Base-by-base conservation (phyloP, 2,113 vertebrate genomes). In the Colistium nudipinnis region DNA sequence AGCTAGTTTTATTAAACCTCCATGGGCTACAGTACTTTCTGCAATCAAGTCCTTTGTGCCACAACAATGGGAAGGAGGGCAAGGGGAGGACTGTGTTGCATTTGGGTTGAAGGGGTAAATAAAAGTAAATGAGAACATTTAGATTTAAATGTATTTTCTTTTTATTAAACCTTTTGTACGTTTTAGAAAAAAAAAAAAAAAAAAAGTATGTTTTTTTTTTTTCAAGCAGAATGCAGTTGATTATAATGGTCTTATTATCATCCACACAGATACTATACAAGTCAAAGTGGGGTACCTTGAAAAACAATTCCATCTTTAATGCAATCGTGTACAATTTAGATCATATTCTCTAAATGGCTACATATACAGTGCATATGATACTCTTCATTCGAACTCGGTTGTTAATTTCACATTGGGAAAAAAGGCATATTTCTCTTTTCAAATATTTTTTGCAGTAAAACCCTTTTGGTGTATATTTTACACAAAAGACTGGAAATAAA, bases 1-100 rank as follows among this genome's bases (percentile, higher is more conserved):
- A 92, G 91, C 74, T 94, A 92, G 79, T 79, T 84, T 70, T 68
- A 44, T 53, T 68, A 66, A 68, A 44, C 38, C 63, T 67, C 28
- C 53, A 14, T 54, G 62, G 76, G 49, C 57, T 6, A 25, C 70
- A 52, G 56, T 56, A 24, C 62, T 59, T 20, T 81, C 85, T 88
- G 55, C 80, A 81, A 62, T 82, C 76, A 74, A 72, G 70, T 59
- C 65, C 57, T 60, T n/a, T 62, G 43, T 62, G 54, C 54, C 59
- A 61, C 55, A 43, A n/a, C 49, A 60, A 2, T 54, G 20, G 51
- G 33, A 28, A 38, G 25, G 62, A 17, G 36, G 36, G 14, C 20
- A 7, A 43, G 28, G 13, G 7, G 16, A n/a, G 10, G 43, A 28
- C 41, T 44, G 43, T 45, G 30, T 56, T 49, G 30, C 6, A 1